These are phyloP conservation scores for Atherinosoma microstoma DNA, from an alignment of 2,797 vertebrate species.

Conservation along the genomic window DNA sequence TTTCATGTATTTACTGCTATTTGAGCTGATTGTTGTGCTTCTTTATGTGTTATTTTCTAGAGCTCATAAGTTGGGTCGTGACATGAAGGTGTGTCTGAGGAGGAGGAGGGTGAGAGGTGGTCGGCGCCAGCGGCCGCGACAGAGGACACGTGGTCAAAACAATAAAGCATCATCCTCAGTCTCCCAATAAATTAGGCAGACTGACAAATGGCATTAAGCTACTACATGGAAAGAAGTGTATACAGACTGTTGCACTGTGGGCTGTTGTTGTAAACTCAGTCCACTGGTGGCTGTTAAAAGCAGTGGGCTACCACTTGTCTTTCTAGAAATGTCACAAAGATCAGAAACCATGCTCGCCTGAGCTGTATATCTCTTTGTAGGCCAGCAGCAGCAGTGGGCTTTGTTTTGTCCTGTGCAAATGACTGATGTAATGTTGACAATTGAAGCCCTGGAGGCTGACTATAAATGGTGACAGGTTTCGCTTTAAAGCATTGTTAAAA, in stretches of 20 bases:
- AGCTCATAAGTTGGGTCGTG: slow-evolving; percentile 37
- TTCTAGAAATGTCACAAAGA: slow-evolving; percentile 4
- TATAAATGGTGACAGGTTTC: slow-evolving; percentile 16
- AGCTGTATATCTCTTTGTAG: slow-evolving; percentile 16
- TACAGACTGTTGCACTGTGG: slow-evolving; percentile 1
- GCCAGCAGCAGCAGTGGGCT: neutral
- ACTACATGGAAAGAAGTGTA: slow-evolving; percentile 14
- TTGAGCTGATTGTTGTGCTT: slow-evolving; percentile 1
- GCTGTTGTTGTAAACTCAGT: neutral
- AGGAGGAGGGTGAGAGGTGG: slow-evolving; percentile 33
- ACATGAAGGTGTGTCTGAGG: slow-evolving; percentile 67
- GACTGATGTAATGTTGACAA: slow-evolving; percentile 29
- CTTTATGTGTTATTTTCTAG: slow-evolving; percentile 53
- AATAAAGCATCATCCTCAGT: slow-evolving; percentile 34
- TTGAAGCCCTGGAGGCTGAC: slow-evolving; percentile 67
- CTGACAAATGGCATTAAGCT: slow-evolving; percentile 25
- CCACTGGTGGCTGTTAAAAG: neutral
- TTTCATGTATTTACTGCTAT: neutral
- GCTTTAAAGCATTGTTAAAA: slow-evolving; percentile 30
- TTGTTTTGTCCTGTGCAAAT: slow-evolving; percentile 22
- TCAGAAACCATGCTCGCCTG: slow-evolving; percentile 17
- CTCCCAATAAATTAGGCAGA: slow-evolving; percentile 26
- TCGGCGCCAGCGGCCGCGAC: slow-evolving; percentile 15
- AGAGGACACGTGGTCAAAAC: slow-evolving; percentile 43
- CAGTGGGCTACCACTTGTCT: neutral